Evolutionary conservation across 2,888 invertebrate species (phyloP).

Genomic region (Mythimna albipuncta): DNA sequence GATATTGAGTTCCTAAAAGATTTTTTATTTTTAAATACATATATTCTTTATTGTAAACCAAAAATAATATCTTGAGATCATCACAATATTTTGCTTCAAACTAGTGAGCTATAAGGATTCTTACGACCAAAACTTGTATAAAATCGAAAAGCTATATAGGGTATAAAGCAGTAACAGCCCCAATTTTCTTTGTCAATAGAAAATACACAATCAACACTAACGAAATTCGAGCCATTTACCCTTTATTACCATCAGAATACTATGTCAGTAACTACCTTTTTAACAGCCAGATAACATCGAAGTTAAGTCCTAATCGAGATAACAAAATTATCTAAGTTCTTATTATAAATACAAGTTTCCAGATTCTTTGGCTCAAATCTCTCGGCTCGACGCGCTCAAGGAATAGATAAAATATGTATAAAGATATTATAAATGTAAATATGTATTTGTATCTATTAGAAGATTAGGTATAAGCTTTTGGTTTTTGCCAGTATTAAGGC

Average conservation of each 20-base stretch:
- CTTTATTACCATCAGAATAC: constrained; percentile 49
- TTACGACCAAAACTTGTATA: not conserved
- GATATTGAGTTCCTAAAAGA: too few species aligned
- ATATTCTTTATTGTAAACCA: too few species aligned
- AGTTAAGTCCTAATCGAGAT: constrained; percentile 51
- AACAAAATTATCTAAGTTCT: constrained; percentile 59
- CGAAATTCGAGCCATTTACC: constrained; percentile 29
- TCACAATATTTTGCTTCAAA: too few species aligned
- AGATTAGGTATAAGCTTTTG: not conserved
- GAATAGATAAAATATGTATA: constrained; percentile 25
- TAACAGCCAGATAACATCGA: constrained; percentile 54
- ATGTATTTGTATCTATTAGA: not conserved
- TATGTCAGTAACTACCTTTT: constrained; percentile 54
- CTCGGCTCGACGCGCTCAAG: constrained; percentile 13
- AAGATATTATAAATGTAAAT: constrained; percentile 37
- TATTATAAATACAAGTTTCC: constrained; percentile 57
- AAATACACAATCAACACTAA: constrained; percentile 33
- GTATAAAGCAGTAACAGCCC: constrained; percentile 4
- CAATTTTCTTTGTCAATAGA: constrained; percentile 39
- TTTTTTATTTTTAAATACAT: too few species aligned
- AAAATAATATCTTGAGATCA: too few species aligned
- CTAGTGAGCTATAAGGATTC: too few species aligned
- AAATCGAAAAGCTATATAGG: constrained; percentile 19
- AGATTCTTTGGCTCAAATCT: constrained; percentile 38
- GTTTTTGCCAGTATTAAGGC: not conserved